phyloP scores from a whole-genome alignment of 2,113 vertebrate genomes.

The Dipodomys stephensi region DNA sequence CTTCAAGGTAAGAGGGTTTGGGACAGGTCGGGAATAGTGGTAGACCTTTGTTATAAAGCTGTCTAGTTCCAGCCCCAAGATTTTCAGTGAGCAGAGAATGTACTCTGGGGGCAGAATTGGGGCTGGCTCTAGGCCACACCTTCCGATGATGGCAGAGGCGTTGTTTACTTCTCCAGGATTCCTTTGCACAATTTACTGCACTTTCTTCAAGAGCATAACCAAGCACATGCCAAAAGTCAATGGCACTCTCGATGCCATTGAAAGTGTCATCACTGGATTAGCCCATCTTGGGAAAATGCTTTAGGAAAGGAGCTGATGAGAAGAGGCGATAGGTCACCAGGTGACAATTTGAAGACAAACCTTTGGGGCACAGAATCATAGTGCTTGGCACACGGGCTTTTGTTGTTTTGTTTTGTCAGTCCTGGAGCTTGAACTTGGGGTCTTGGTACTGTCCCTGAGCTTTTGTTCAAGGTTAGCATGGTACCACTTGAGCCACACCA shows the following conservation, averaged over 20 bases:
- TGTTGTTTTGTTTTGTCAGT: too few relatives aligned
- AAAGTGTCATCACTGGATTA: background rate
- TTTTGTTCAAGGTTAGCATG: too few relatives aligned
- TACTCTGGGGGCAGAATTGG: background rate
- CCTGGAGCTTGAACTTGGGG: too few relatives aligned
- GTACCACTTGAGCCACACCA: too few relatives aligned
- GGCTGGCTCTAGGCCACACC: background rate
- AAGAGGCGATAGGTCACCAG: background rate
- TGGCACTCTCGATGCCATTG: background rate
- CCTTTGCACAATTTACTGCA: conserved; percentile 6
- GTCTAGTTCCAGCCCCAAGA: background rate
- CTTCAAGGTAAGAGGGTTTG: conserved; percentile 23
- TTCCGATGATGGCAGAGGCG: background rate
- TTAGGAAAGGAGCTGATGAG: background rate
- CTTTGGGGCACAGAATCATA: background rate
- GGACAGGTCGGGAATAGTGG: background rate
- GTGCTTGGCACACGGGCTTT: background rate
- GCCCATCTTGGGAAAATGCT: background rate
- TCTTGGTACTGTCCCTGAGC: too few relatives aligned
- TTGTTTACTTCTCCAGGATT: conserved; percentile 34
- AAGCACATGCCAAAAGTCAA: background rate
- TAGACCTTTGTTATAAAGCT: background rate
- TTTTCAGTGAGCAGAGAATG: conserved; percentile 31
- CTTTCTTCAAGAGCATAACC: conserved; percentile 18
- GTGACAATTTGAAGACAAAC: background rate